Conservation (phyloP, 1,140 invertebrate species). For the Drosophila lacteicornis region DNA sequence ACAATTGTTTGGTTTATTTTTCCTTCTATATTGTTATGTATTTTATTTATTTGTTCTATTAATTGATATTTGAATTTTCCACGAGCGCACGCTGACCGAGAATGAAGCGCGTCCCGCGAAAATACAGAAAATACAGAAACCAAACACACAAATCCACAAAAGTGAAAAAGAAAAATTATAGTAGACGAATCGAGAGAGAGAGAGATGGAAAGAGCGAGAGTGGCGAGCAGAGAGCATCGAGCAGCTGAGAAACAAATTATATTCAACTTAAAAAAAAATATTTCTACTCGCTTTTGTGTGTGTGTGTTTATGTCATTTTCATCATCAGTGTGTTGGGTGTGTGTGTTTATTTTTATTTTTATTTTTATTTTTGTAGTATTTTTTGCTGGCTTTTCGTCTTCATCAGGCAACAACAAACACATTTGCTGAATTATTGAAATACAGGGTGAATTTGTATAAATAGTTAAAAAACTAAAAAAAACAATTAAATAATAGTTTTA, state of each 20-base stretch:
- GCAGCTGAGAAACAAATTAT: constrained; percentile 74
- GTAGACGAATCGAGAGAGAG: constrained; percentile 45
- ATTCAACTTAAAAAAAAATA: constrained; percentile 71
- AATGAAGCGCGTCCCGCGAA: constrained; percentile 79
- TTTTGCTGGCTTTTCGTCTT: constrained; percentile 70
- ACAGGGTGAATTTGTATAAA: constrained; percentile 50
- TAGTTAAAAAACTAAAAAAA: neutral
- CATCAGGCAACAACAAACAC: constrained; percentile 52
- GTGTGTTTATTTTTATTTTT: constrained; percentile 21
- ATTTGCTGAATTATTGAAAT: constrained; percentile 67
- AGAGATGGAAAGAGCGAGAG: constrained; percentile 11
- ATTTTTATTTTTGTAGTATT: constrained; percentile 25
- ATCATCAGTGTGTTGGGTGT: constrained; percentile 40
- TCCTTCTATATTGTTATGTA: neutral
- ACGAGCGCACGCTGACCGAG: constrained; percentile 69
- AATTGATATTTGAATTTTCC: constrained; percentile 63
- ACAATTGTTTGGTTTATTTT: constrained; percentile 2
- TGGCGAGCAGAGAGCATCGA: constrained; percentile 33
- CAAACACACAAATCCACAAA: constrained; percentile 58
- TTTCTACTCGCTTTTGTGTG: constrained; percentile 21
- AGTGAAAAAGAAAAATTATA: constrained; percentile 64
- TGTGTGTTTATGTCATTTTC: constrained; percentile 74
- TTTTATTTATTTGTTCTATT: constrained; percentile 18
- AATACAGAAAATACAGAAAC: constrained; percentile 71
- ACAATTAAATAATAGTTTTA: neutral